Evolutionary conservation across 1,140 invertebrate genomes (phyloP).

Genomic region (Bombus waltoni): DNA sequence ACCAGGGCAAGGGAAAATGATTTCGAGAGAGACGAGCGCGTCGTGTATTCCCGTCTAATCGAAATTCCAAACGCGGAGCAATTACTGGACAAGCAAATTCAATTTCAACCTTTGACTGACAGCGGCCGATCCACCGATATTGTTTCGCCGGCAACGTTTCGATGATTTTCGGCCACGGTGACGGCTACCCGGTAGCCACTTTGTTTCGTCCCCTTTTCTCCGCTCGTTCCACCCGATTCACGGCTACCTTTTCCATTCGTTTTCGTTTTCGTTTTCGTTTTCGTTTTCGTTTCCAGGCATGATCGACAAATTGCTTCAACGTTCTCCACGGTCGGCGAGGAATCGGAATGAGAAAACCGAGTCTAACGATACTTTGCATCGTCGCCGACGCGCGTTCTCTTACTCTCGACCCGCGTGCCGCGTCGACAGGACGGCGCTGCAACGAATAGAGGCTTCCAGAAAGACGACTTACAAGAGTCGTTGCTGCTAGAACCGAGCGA

Average conservation of each 20-base stretch:
- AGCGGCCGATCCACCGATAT: slow-evolving; percentile 66
- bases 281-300: neutral
- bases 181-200: slow-evolving; percentile 58
- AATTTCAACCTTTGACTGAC: slow-evolving; percentile 75
- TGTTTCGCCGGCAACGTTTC: slow-evolving; percentile 52
- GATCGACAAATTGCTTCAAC: slow-evolving; percentile 17
- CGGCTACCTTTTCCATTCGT: slow-evolving; percentile 17
- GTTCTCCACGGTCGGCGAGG: neutral
- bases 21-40: slow-evolving; percentile 24
- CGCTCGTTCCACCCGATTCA: slow-evolving; percentile 10
- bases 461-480: too few species aligned
- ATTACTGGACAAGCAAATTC: slow-evolving; percentile 66
- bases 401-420: too few species aligned
- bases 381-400: neutral
- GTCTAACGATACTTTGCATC: neutral
- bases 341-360: neutral
- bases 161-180: slow-evolving; percentile 65
- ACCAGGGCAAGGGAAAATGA: slow-evolving; percentile 47
- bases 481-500: too few species aligned
- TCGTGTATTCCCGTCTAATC: slow-evolving; percentile 44
- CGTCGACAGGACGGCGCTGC: too few species aligned
- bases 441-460: neutral
- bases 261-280: neutral
- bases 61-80: slow-evolving; percentile 65
- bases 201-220: slow-evolving; percentile 55